Conservation (phyloP, 1,140 invertebrate species). For the Cylas formicarius region DNA sequence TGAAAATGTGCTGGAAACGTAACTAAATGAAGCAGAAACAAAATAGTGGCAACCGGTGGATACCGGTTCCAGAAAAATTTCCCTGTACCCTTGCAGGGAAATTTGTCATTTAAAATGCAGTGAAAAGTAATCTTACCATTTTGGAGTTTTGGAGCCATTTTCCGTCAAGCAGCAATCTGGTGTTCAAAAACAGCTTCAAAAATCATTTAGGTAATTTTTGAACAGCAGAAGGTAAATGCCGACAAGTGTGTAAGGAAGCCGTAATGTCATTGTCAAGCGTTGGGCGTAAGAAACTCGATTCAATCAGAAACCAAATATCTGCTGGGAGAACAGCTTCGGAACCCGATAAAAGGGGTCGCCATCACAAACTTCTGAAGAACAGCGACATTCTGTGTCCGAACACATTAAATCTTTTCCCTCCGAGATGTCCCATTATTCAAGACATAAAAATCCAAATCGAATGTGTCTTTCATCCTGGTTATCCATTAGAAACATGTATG, state of each 20-base stretch:
- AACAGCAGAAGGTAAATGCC: too few species aligned
- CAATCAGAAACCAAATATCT: slow-evolving; percentile 9
- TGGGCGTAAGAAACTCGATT: slow-evolving; percentile 4
- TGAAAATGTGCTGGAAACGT: slow-evolving; percentile 6
- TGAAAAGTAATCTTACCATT: slow-evolving; percentile 1
- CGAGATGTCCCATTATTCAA: too few species aligned
- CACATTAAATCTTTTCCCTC: slow-evolving; percentile 7
- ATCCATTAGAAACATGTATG: slow-evolving; percentile 11
- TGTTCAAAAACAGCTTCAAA: too few species aligned
- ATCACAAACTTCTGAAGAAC: slow-evolving; percentile 3
- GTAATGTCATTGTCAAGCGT: slow-evolving; percentile 5
- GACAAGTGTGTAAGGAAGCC: slow-evolving; percentile 7
- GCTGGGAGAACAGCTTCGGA: neutral
- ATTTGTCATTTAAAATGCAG: slow-evolving; percentile 6
- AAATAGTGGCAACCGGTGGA: slow-evolving; percentile 2
- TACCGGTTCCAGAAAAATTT: neutral
- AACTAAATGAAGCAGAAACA: slow-evolving; percentile 8
- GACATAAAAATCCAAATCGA: too few species aligned
- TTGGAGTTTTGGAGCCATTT: too few species aligned
- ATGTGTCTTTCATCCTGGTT: too few species aligned
- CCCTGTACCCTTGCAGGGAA: slow-evolving; percentile 5
- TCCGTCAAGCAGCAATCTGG: too few species aligned
- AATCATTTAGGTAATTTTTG: too few species aligned
- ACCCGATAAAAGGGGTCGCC: slow-evolving; percentile 2
- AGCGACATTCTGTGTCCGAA: neutral